Conservation (phyloP, 1,140 invertebrate genomes). For the Aphis gossypii region DNA sequence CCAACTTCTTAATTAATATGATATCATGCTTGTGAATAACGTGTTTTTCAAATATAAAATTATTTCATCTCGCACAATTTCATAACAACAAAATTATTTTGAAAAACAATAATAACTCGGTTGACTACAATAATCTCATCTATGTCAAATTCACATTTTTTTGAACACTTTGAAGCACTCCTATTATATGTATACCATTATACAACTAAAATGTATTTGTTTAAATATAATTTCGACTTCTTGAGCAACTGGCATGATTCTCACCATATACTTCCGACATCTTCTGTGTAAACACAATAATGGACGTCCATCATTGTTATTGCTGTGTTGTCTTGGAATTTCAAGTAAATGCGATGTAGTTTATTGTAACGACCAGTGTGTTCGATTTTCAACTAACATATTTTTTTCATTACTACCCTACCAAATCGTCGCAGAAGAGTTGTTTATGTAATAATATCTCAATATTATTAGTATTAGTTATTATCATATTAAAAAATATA, state of each 20-base stretch:
- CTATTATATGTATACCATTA: background rate
- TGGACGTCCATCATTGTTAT: background rate
- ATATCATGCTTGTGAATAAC: background rate
- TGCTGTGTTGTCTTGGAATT: background rate
- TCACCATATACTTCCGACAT: background rate
- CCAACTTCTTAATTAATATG: background rate
- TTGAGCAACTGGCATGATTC: background rate
- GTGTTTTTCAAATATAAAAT: background rate
- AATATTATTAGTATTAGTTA: background rate
- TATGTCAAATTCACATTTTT: background rate
- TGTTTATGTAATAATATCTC: background rate
- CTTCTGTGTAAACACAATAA: background rate
- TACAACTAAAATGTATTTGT: slow-evolving; percentile 3
- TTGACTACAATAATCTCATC: background rate
- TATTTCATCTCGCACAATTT: background rate
- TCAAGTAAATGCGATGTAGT: background rate
- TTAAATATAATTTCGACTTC: background rate
- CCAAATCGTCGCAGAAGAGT: background rate
- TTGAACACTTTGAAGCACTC: background rate
- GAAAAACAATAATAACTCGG: background rate
- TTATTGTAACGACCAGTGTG: background rate
- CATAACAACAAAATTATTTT: background rate
- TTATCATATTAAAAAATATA: background rate
- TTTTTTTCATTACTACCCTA: background rate
- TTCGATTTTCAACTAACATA: background rate